A percentile compares a stretch with the other conserved stretches of the same genome.
These are phyloP conservation scores for Aplodontia rufa DNA, from an alignment of 2,113 vertebrate genomes.

Conservation along the genomic window DNA sequence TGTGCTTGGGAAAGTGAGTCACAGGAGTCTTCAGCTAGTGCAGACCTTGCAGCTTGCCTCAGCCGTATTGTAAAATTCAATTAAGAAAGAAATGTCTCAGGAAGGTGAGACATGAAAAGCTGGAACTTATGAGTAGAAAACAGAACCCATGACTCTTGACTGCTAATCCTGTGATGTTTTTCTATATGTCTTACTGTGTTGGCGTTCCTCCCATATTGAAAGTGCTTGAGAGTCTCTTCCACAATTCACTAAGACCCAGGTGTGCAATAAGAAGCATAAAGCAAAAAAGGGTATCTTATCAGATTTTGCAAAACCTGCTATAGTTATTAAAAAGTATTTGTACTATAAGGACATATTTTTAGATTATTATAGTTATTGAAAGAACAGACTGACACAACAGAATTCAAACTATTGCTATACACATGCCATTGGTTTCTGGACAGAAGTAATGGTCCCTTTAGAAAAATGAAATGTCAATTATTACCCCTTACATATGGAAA, in stretches of 20 bases:
- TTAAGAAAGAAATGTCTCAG: background rate
- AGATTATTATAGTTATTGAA: background rate
- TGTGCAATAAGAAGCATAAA: background rate
- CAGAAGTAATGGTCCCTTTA: slow-evolving; percentile 45
- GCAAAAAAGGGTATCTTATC: background rate
- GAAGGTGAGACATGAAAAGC: background rate
- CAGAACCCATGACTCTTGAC: background rate
- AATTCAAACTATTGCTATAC: background rate
- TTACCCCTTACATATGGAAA: background rate
- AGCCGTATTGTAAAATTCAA: background rate
- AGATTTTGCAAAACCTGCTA: slow-evolving; percentile 8
- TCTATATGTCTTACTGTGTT: background rate
- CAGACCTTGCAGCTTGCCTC: background rate
- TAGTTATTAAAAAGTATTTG: background rate
- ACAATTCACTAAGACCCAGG: background rate
- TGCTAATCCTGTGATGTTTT: background rate
- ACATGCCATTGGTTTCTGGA: slow-evolving; percentile 46
- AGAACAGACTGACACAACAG: slow-evolving; percentile 52
- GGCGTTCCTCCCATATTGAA: background rate
- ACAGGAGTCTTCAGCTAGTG: background rate
- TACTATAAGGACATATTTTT: background rate
- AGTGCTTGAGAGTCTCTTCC: background rate
- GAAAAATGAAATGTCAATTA: background rate
- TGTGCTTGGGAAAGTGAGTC: background rate
- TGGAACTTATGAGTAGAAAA: background rate